phyloP scores from a whole-genome alignment of 2,113 vertebrate genomes.

The Neodontobutis hainanensis region DNA sequence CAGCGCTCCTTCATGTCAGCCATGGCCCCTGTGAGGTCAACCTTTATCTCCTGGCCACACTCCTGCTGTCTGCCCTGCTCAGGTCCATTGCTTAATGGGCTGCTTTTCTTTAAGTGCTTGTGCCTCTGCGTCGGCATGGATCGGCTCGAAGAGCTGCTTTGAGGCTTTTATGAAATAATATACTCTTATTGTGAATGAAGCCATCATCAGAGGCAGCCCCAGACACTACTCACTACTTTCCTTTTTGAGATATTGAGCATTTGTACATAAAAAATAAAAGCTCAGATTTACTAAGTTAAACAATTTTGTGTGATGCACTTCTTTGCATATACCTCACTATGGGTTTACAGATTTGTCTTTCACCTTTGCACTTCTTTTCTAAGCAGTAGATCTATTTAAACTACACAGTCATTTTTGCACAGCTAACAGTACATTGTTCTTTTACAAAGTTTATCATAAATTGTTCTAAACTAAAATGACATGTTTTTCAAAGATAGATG shows the following conservation, averaged over 20 bases:
- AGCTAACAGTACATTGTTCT: too few species aligned
- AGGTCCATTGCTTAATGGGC: not conserved
- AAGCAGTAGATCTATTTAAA: too few species aligned
- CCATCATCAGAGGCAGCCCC: not conserved
- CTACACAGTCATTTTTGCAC: too few species aligned
- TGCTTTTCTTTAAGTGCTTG: not conserved
- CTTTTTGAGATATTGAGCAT: not conserved
- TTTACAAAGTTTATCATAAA: too few species aligned
- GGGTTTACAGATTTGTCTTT: too few species aligned
- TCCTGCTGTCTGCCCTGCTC: conserved; percentile 2
- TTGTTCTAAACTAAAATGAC: too few species aligned
- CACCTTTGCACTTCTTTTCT: too few species aligned
- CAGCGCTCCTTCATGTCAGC: conserved; percentile 46
- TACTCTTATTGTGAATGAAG: not conserved
- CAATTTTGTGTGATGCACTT: too few species aligned
- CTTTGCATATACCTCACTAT: too few species aligned
- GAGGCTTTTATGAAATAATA: not conserved
- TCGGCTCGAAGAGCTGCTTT: not conserved
- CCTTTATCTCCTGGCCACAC: conserved; percentile 30
- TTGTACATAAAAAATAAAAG: not conserved
- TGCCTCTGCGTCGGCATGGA: not conserved
- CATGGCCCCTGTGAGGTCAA: conserved; percentile 37
- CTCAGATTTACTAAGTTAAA: too few species aligned
- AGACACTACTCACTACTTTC: not conserved
- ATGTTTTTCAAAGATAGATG: too few species aligned